A percentile compares a stretch with the other conserved stretches of the same genome.
Evolutionary conservation across 2,888 invertebrate genomes (phyloP).

Genomic region (Cephus rjabovi): DNA sequence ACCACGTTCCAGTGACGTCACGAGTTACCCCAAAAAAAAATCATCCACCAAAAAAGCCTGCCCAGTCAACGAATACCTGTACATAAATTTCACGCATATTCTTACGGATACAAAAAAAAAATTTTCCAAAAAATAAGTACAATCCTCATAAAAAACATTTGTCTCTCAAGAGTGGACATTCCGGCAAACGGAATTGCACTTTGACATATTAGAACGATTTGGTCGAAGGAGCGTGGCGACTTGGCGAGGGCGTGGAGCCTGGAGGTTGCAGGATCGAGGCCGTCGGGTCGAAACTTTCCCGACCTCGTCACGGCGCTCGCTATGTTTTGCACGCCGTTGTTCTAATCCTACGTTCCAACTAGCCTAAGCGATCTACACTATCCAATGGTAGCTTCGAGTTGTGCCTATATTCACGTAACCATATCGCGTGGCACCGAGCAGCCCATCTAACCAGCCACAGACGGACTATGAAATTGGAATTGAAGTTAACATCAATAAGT

Average conservation of each 20-base stretch:
- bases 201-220: slow-evolving; percentile 33
- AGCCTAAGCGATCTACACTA: background rate
- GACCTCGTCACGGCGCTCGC: slow-evolving; percentile 42
- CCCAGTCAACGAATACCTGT: background rate
- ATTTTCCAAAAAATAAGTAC: background rate
- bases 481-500: background rate
- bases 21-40: background rate
- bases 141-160: background rate
- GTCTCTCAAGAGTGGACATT: background rate
- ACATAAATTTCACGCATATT: too few relatives aligned
- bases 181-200: slow-evolving; percentile 22
- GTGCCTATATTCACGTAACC: background rate
- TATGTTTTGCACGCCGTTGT: slow-evolving; percentile 9
- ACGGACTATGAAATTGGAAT: background rate
- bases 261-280: slow-evolving; percentile 44
- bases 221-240: slow-evolving; percentile 10
- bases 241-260: slow-evolving; percentile 25
- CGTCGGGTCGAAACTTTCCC: slow-evolving; percentile 54
- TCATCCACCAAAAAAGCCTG: background rate
- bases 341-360: background rate
- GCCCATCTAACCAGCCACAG: background rate
- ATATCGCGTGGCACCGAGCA: background rate
- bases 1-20: background rate
- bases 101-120: too few relatives aligned
- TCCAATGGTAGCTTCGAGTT: background rate